Base-by-base conservation (phyloP, 2,113 vertebrate species). In the Xiphias gladius region DNA sequence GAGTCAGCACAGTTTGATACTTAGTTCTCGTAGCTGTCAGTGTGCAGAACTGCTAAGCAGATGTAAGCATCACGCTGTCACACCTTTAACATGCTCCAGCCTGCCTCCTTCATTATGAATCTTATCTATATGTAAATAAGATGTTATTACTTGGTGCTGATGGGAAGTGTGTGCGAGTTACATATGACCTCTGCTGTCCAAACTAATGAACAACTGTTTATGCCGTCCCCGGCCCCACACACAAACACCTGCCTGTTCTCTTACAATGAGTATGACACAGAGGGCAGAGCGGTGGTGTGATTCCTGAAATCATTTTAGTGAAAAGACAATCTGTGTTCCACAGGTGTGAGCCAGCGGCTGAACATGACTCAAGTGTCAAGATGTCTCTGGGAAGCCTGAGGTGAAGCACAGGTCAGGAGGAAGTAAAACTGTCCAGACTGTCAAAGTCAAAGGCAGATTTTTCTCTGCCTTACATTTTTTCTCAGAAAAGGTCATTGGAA, bases 141-240 rank as follows among this genome's bases (percentile, higher is more conserved):
- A 78, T 7, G 0, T n/a, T 16, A 35, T 61, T 37, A 43, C 64
- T 50, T 0, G 0, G 19, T 7, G 41, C 73, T 50, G 67, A 39
- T 73, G 73, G 70, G 59, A 52, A 32, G 55, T 4, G 61, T 73
- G 67, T 48, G 61, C 58, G 68, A 76, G 81, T 19, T 75, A 68
- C 79, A 80, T 35, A 73, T 92, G 89, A 93, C 91, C 93, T 91
- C 87, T 89, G 82, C 86, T 88, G 92, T 92, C 93, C 76, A 84
- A 74, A 80, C 64, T 89, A 90, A 93, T 90, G 87, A 90, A 84
- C 81, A 84, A 46, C 76, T 90, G 86, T 88, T 89, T 87, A 89
- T 91, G 85, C 91, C 86, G 82, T 61, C 62, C 73, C 68, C 28
- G 1, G 48, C 55, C 70, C 58, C 58, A 30, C 55, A 28, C 80